Base-by-base conservation (phyloP, 1,140 invertebrate species). In the Hyles euphorbiae region DNA sequence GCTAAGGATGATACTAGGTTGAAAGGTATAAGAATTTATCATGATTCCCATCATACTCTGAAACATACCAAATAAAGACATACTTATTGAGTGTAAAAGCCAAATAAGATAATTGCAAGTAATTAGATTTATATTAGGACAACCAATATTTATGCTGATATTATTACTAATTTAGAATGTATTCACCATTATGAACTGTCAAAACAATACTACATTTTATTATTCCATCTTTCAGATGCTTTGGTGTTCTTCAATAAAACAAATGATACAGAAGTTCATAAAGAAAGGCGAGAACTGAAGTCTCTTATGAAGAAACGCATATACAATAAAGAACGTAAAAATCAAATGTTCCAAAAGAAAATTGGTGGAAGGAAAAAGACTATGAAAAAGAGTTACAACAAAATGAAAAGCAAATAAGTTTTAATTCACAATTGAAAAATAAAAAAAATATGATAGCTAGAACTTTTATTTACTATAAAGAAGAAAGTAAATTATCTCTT, bases 401-500 rank as follows among this genome's bases (percentile, higher is more conserved):
- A 74, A 60, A 82, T 72, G 76, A 73, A 60, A 55, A 50, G 9
- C 8, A 55, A 48, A 51, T 40, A 36, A 45, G 61, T 58, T 47
- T n/a, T 32, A 64, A 58, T 8, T 22, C 32, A 59, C 0, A 9
- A 32, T n/a, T 34, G 9, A 36, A 48, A 12, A 45, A 40, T 10
- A 45, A 59, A 9, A 59, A 49, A 48, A 5, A 3, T 40, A n/a
- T 36, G 53, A 49, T 54, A 53, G 12, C 52, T 64, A 65, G 50
- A 0, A 40, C 33, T 53, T 34, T 11, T 59, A 48, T 53, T 61
- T 40, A 3, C 36, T 60, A 50, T 32, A 49, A 32, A 34, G 32
- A 12, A 61, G 10, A n/a, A 56, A 34, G 33, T 36, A 63, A 91
- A 73, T 92, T 94, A 97, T 90, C 95, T 92, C 78, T 94, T 97